phyloP scores from a whole-genome alignment of 1,140 invertebrate species.

The Lutraria rhynchaena region DNA sequence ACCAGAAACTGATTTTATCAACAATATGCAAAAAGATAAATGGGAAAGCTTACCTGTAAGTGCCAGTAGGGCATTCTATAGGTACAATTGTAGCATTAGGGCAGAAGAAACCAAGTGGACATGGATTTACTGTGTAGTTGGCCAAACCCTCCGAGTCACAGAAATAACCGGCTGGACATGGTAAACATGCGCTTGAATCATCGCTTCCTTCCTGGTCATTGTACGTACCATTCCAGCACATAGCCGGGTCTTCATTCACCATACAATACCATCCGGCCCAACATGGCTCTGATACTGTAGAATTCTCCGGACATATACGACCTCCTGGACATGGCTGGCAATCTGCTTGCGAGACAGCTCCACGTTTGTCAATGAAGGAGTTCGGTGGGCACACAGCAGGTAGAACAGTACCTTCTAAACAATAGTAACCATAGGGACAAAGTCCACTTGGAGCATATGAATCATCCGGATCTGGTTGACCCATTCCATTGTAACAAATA shows the following conservation, averaged over 20 bases:
- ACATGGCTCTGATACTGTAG: constrained; percentile 75
- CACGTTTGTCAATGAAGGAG: constrained; percentile 74
- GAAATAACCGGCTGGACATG: constrained; percentile 77
- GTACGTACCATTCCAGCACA: constrained; percentile 74
- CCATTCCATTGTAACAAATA: constrained; percentile 69
- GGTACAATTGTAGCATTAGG: constrained; percentile 70
- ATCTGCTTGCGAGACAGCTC: constrained; percentile 71
- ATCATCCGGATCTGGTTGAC: constrained; percentile 69
- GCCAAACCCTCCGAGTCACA: constrained; percentile 75
- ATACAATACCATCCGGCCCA: constrained; percentile 75
- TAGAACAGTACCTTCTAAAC: constrained; percentile 69
- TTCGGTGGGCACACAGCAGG: constrained; percentile 68
- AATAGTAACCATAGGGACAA: constrained; percentile 80
- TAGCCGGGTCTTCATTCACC: constrained; percentile 56
- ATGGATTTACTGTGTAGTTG: constrained; percentile 74
- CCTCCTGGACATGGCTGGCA: constrained; percentile 78
- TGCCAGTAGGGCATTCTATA: constrained; percentile 75
- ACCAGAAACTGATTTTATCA: too few species aligned
- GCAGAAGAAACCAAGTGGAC: constrained; percentile 77
- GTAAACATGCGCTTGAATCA: constrained; percentile 72
- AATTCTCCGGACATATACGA: constrained; percentile 74
- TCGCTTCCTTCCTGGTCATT: constrained; percentile 72
- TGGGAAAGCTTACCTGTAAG: constrained; percentile 74
- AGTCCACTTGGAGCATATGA: constrained; percentile 61
- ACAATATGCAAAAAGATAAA: too few species aligned